Percentiles rank a stretch among this genome's conserved stretches.
Evolutionary conservation across 2,113 vertebrate species (phyloP).

Genomic region (Notothenia rossii): DNA sequence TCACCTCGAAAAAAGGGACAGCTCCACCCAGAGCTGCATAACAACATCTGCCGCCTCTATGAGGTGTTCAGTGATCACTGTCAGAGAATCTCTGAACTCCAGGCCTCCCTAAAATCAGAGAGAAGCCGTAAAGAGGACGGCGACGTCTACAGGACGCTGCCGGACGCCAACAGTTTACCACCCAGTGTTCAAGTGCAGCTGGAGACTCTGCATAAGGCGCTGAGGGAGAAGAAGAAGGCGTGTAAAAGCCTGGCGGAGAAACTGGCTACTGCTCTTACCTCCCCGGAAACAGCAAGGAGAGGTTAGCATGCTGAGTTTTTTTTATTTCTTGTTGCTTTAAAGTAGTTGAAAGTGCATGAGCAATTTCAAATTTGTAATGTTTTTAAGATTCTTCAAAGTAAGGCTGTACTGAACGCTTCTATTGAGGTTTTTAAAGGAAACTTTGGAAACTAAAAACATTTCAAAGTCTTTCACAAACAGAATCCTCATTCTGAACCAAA

Average conservation of each 20-base stretch:
- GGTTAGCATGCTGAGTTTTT: slow-evolving; percentile 59
- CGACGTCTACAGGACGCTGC: slow-evolving; percentile 30
- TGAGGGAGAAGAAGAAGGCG: slow-evolving; percentile 80
- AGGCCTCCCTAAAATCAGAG: slow-evolving; percentile 60
- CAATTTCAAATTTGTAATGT: neutral
- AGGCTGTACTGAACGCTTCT: no score
- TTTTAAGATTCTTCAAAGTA: slow-evolving; percentile 1
- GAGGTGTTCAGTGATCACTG: slow-evolving; percentile 59
- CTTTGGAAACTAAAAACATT: no score
- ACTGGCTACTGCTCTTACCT: slow-evolving; percentile 73
- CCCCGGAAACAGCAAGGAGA: slow-evolving; percentile 61
- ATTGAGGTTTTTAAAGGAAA: no score
- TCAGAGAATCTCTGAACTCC: slow-evolving; percentile 68
- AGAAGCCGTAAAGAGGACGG: slow-evolving; percentile 41
- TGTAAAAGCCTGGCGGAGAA: slow-evolving; percentile 79
- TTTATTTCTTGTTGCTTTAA: neutral
- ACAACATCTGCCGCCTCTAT: slow-evolving; percentile 71
- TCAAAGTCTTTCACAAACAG: no score
- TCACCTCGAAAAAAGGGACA: slow-evolving; percentile 34
- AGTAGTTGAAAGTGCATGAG: neutral
- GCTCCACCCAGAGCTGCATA: slow-evolving; percentile 55
- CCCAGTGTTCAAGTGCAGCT: slow-evolving; percentile 68
- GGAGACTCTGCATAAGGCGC: slow-evolving; percentile 80
- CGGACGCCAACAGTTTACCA: slow-evolving; percentile 52
- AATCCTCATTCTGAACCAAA: no score